phyloP scores from a whole-genome alignment of 2,888 invertebrate species.

The Pachymerium ferrugineum region DNA sequence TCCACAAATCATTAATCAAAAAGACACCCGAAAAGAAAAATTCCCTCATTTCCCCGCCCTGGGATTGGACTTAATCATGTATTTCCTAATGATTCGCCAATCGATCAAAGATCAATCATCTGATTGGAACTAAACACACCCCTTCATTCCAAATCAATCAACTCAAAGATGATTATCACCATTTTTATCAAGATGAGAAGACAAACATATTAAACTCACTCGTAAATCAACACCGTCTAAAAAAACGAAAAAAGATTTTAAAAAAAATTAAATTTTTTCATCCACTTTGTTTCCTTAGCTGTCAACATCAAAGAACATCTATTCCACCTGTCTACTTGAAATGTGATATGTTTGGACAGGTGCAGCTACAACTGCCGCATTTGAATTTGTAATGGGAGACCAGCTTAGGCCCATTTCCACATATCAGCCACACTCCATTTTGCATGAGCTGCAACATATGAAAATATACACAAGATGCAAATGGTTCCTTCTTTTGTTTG shows the following conservation, averaged over 20 bases:
- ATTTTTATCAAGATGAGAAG: not conserved
- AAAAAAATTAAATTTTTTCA: not conserved
- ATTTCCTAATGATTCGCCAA: not conserved
- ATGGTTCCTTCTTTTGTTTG: constrained; percentile 24
- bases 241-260: not conserved
- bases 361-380: constrained; percentile 22
- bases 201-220: not conserved
- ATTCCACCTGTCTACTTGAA: constrained; percentile 20
- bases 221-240: not conserved
- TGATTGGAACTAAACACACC: constrained; percentile 1
- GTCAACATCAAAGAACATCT: constrained; percentile 21
- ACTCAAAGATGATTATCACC: not conserved
- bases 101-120: constrained; percentile 22
- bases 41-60: not conserved
- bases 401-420: constrained; percentile 27
- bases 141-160: constrained; percentile 1
- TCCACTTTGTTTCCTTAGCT: not conserved
- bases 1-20: constrained; percentile 27
- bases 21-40: constrained; percentile 2
- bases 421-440: constrained; percentile 25
- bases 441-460: constrained; percentile 22
- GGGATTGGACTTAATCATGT: constrained; percentile 12
- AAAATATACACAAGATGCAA: constrained; percentile 20
- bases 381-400: constrained; percentile 24
- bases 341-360: constrained; percentile 24